Conservation (phyloP, 2,113 vertebrate genomes). For the Caranx melampygus region DNA sequence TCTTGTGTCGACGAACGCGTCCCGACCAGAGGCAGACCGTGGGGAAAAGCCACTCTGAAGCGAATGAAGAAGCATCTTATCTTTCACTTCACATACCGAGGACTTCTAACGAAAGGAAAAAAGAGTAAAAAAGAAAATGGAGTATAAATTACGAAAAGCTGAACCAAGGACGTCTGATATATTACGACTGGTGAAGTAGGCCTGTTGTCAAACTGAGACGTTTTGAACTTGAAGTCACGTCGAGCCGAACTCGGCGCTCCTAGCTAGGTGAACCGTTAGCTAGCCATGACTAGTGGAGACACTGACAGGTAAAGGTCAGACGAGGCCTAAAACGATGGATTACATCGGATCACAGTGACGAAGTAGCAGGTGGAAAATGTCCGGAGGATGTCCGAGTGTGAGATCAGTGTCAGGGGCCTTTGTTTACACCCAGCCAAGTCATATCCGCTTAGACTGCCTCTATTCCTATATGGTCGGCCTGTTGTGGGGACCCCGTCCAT, state of each 20-base stretch:
- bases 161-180: slow-evolving; percentile 91
- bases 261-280: background rate
- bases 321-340: background rate
- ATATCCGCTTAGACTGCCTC: background rate
- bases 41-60: slow-evolving; percentile 87
- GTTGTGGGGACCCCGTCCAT: background rate
- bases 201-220: accelerated
- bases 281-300: background rate
- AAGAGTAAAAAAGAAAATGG: slow-evolving; percentile 98
- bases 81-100: slow-evolving; percentile 96
- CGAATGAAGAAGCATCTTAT: slow-evolving; percentile 98
- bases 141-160: slow-evolving; percentile 90
- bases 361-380: background rate
- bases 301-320: background rate
- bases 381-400: slow-evolving; percentile 20
- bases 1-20: slow-evolving; percentile 73
- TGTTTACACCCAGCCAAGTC: slow-evolving; percentile 33
- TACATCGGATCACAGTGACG: background rate
- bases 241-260: background rate
- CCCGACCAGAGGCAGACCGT: slow-evolving; percentile 91
- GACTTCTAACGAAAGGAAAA: slow-evolving; percentile 93
- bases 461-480: slow-evolving; percentile 47
- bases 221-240: background rate
- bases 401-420: slow-evolving; percentile 26
- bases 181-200: slow-evolving; percentile 94